Evolutionary conservation across 2,797 vertebrate species (phyloP).

Genomic region (Sebastolobus alascanus): DNA sequence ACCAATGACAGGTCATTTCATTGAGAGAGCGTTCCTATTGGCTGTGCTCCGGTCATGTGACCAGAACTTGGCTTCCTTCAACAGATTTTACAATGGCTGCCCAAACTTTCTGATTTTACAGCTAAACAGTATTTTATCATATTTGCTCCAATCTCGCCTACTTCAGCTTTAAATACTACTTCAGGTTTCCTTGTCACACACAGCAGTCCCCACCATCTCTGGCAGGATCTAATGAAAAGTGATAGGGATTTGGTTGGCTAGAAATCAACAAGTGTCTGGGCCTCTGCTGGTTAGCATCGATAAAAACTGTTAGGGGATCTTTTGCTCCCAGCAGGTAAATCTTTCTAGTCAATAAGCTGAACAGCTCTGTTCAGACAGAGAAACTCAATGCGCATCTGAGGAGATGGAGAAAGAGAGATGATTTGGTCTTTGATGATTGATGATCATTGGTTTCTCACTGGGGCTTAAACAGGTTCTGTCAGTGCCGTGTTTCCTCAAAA

Average conservation of each 20-base stretch:
- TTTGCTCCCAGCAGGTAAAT: background rate
- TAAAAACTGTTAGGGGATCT: background rate
- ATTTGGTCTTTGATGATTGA: constrained; percentile 32
- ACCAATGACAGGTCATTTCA: no score
- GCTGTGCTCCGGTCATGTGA: no score
- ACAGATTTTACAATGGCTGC: no score
- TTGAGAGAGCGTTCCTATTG: no score
- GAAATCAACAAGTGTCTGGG: constrained; percentile 12
- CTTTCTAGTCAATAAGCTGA: background rate
- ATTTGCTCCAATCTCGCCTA: no score
- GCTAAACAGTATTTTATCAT: no score
- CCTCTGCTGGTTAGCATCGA: background rate
- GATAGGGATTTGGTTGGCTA: background rate
- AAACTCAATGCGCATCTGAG: background rate
- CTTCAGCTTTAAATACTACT: background rate
- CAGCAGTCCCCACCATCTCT: background rate
- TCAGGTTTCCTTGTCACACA: background rate
- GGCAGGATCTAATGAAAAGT: background rate
- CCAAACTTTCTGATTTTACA: no score
- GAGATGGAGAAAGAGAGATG: background rate
- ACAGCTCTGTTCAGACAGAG: constrained; percentile 5
- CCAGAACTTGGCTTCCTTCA: no score
- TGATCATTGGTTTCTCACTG: constrained; percentile 27
- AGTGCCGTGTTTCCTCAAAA: constrained; percentile 2
- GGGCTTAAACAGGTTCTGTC: constrained; percentile 34